These are phyloP conservation scores for Tyrannus savana DNA, from an alignment of 2,113 vertebrate species.

Conservation along the genomic window DNA sequence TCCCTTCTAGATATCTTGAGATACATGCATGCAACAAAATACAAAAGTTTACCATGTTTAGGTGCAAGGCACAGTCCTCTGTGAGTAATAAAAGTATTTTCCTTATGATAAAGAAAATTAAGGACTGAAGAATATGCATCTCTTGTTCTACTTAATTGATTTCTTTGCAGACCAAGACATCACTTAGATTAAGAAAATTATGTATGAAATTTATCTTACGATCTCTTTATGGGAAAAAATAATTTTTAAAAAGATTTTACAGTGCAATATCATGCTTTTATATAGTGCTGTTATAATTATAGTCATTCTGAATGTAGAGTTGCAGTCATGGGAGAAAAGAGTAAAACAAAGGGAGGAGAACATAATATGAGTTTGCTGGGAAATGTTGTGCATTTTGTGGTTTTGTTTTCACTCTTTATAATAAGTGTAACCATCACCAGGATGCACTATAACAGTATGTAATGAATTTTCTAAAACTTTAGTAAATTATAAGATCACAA, in stretches of 20 bases:
- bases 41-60: not conserved
- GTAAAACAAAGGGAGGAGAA: not conserved
- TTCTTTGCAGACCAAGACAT: not conserved
- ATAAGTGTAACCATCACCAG: not conserved
- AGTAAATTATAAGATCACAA: not conserved
- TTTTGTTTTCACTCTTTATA: not conserved
- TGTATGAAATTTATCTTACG: not conserved
- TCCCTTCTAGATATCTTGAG: not conserved
- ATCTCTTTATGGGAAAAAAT: not conserved
- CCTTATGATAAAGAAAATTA: not conserved
- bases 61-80: not conserved
- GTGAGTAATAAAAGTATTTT: not conserved
- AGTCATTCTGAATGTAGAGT: not conserved
- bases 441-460: not conserved
- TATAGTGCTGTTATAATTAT: not conserved
- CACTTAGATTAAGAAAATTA: not conserved
- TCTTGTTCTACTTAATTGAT: not conserved
- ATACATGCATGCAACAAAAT: not conserved
- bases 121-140: not conserved
- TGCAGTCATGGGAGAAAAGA: not conserved
- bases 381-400: not conserved
- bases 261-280: not conserved
- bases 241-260: not conserved
- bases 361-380: not conserved
- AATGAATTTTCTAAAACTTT: not conserved